phyloP scores from a whole-genome alignment of 1,140 invertebrate genomes.

The Zaprionus africanus region DNA sequence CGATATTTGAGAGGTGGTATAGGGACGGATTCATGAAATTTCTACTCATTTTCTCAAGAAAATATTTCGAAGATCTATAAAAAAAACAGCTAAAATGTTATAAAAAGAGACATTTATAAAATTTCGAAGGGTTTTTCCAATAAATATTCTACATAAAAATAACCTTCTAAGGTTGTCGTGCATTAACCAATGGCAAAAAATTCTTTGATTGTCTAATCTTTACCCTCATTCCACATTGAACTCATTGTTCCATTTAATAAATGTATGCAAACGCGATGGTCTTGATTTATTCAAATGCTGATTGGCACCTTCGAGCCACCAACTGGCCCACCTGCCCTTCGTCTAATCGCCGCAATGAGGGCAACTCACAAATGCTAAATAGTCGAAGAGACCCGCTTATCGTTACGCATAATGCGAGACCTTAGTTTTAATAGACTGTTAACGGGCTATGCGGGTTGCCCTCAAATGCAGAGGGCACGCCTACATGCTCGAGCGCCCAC shows the following conservation, averaged over 20 bases:
- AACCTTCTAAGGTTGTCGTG: no score
- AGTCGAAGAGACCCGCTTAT: conserved; percentile 18
- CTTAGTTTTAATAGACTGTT: background rate
- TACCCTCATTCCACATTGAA: background rate
- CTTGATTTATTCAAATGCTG: background rate
- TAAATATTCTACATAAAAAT: no score
- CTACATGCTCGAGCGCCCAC: background rate
- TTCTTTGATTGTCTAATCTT: background rate
- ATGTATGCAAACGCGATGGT: background rate
- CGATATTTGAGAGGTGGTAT: no score
- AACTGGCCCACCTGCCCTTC: conserved; percentile 26
- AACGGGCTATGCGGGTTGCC: background rate
- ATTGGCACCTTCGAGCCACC: background rate
- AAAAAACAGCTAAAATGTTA: no score
- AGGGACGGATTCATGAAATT: no score
- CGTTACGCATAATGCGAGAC: conserved; percentile 2
- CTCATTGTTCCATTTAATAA: conserved; percentile 1
- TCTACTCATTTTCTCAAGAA: no score
- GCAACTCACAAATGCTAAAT: conserved; percentile 33
- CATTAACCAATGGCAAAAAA: background rate
- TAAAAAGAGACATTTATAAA: no score
- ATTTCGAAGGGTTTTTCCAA: no score
- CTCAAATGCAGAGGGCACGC: background rate
- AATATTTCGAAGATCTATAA: no score
- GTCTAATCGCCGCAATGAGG: conserved; percentile 25